phyloP scores from a whole-genome alignment of 2,113 vertebrate species.

The Trachemys scripta region DNA sequence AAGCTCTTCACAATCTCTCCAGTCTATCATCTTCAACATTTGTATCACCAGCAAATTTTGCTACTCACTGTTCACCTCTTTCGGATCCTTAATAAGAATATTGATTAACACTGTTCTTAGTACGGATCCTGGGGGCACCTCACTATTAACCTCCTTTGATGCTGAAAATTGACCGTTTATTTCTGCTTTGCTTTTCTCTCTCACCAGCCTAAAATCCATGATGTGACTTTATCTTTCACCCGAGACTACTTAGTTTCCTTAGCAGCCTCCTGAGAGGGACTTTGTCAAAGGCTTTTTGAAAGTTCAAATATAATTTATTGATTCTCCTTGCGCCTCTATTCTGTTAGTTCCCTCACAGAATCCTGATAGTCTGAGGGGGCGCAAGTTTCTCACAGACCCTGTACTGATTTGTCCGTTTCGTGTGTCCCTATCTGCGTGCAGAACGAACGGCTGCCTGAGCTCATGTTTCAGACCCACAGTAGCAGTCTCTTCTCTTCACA shows the following conservation, averaged over 20 bases:
- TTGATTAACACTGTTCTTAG: constrained; percentile 45
- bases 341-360: not conserved
- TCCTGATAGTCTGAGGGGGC: not conserved
- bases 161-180: not conserved
- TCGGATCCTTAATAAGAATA: constrained; percentile 26
- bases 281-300: constrained; percentile 24
- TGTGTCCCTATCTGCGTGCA: not conserved
- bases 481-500: not conserved
- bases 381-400: not conserved
- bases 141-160: constrained; percentile 48
- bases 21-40: constrained; percentile 1
- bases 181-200: constrained; percentile 45
- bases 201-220: constrained; percentile 34
- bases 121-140: not conserved
- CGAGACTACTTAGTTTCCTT: not conserved
- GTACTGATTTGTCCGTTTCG: not conserved
- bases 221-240: constrained; percentile 32
- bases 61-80: constrained; percentile 33
- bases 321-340: not conserved
- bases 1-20: not conserved
- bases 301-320: constrained; percentile 14
- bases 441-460: not conserved
- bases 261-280: not conserved
- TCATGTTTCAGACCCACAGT: not conserved
- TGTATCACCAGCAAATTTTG: constrained; percentile 3